Evolutionary conservation across 2,113 vertebrate species (phyloP), one percentile per base, ranked within the genome.

Genomic region (Butorides virescens): DNA sequence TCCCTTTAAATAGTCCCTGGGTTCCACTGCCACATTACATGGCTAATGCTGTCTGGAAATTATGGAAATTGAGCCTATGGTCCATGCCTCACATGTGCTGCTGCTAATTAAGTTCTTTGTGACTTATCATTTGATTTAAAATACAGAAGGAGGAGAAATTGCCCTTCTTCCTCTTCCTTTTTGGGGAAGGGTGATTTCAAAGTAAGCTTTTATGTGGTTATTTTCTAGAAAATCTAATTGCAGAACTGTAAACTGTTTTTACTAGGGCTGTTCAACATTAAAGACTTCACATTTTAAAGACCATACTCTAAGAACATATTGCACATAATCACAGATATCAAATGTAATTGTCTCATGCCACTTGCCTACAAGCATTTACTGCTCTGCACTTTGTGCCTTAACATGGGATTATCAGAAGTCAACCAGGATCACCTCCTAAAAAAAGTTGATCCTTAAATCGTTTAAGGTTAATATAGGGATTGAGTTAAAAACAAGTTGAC

Each of bases 51-150:
- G 83, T 96, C 94, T 94, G 66, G 55, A 95, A 96, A 95, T 88
- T 95, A 96, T 94, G 88, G 86, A 93, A 94, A 93, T 92, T 39
- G 46, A 92, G 71, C 67, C 85, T 63, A 36, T 63, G 55, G 74
- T 62, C 85, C 71, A 66, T 70, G 77, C 80, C 93, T 92, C 71
- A 73, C 89, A 90, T 70, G 25, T 37, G 63, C 63, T 82, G 42
- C 70, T 70, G 42, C 75, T 96, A 94, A 94, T 96, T 86, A 96
- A 83, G 75, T 84, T 93, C 52, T 92, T 75, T 77, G 44, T 80
- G 72, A 86, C n/a, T 88, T 91, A 88, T 7, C 42, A 88, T 52
- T 93, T 80, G 50, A 86, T 74, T 74, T 83, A 59, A 88, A 96
- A 88, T 44, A 80, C 7, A 67, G 59, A 79, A 76, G 5, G 9